These are phyloP conservation scores for Pseudolaguvia tuberculata DNA, from an alignment of 2,113 vertebrate species.

Conservation along the genomic window DNA sequence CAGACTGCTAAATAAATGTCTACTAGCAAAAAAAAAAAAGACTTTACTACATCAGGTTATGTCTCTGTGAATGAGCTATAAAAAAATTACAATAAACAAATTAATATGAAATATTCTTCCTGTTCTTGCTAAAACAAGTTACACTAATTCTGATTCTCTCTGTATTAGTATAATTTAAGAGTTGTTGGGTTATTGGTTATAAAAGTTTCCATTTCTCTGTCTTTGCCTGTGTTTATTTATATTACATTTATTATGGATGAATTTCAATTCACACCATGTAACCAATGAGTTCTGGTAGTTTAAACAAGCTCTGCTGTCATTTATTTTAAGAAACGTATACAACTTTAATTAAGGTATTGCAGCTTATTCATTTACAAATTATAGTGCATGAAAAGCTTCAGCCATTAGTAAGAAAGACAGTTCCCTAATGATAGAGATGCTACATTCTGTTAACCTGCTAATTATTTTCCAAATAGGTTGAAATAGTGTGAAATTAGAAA, in stretches of 20 bases:
- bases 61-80: not conserved
- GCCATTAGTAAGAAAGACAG: not conserved
- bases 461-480: slow-evolving; percentile 10
- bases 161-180: too few species aligned
- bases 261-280: not conserved
- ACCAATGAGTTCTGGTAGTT: not conserved
- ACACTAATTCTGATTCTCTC: too few species aligned
- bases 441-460: slow-evolving; percentile 11
- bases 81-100: not conserved
- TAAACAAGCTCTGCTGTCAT: not conserved
- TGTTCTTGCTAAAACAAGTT: not conserved
- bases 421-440: not conserved
- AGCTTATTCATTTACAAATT: not conserved
- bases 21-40: not conserved
- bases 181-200: too few species aligned
- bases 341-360: not conserved
- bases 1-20: not conserved
- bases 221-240: not conserved
- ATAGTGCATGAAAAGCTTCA: not conserved
- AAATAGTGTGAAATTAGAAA: slow-evolving; percentile 2
- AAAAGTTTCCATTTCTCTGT: too few species aligned
- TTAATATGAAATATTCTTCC: not conserved
- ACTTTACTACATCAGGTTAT: not conserved
- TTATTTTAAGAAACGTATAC: not conserved
- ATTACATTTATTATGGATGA: not conserved